phyloP scores from a whole-genome alignment of 1,140 invertebrate genomes.

The Nephotettix cincticeps region DNA sequence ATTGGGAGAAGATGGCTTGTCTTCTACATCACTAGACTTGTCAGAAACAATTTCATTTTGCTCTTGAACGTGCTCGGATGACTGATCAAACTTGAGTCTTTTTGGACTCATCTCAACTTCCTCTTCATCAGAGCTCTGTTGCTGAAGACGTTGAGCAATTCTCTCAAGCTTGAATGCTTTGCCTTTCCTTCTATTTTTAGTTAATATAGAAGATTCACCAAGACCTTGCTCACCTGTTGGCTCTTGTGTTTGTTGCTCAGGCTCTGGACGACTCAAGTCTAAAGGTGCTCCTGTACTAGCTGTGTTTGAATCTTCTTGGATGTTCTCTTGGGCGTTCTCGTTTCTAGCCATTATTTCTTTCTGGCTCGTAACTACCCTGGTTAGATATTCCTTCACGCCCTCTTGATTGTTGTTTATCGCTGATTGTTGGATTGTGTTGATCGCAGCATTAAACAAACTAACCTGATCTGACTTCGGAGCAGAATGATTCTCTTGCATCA shows the following conservation, averaged over 20 bases:
- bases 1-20: constrained; percentile 1
- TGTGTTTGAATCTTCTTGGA: not conserved
- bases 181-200: constrained; percentile 73
- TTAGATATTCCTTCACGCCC: constrained; percentile 21
- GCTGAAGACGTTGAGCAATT: constrained; percentile 32
- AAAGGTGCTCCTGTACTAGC: constrained; percentile 30
- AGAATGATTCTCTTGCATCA: not conserved
- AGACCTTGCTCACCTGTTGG: constrained; percentile 31
- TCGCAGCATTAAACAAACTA: not conserved
- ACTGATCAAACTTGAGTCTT: not conserved
- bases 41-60: not conserved
- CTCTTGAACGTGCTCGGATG: not conserved
- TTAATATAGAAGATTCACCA: constrained; percentile 46
- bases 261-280: constrained; percentile 36
- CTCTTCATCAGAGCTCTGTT: constrained; percentile 48
- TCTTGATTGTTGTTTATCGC: constrained; percentile 23
- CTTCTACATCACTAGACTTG: constrained; percentile 7
- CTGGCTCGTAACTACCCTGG: constrained; percentile 13
- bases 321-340: not conserved
- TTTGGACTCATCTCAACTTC: constrained; percentile 32
- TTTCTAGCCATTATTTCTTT: constrained; percentile 14
- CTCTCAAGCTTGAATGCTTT: constrained; percentile 68
- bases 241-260: not conserved
- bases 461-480: not conserved
- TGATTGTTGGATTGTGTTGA: constrained; percentile 7